Percentiles rank a stretch among this genome's conserved stretches.
Evolutionary conservation across 1,140 invertebrate species (phyloP).

Genomic region (Planococcus citri): DNA sequence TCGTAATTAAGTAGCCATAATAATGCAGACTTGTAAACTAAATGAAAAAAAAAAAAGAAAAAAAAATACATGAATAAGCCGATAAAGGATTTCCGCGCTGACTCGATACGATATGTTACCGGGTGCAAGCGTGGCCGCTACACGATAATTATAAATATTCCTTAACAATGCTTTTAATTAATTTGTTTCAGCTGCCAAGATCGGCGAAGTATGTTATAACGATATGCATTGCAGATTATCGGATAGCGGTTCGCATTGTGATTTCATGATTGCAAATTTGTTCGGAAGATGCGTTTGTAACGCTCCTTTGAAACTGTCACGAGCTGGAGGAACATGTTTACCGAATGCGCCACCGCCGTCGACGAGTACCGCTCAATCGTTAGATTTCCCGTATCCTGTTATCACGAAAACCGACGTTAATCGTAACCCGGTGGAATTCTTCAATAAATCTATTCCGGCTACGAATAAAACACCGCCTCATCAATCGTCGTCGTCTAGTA

Average conservation of each 20-base stretch:
- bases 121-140: no score
- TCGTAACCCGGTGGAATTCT: background rate
- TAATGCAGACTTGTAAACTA: no score
- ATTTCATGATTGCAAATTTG: conserved; percentile 74
- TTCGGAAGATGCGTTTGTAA: conserved; percentile 75
- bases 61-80: no score
- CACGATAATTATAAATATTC: no score
- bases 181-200: conserved; percentile 57
- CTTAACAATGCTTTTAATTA: conserved; percentile 13
- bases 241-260: conserved; percentile 68
- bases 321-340: conserved; percentile 25
- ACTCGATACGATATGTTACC: no score
- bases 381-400: background rate
- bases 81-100: no score
- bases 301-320: conserved; percentile 15
- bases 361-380: background rate
- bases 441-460: background rate
- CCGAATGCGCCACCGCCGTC: conserved; percentile 21
- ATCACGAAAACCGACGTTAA: background rate
- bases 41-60: no score
- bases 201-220: conserved; percentile 78
- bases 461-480: background rate
- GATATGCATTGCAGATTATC: conserved; percentile 73
- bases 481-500: background rate
- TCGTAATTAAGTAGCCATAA: no score